phyloP scores from a whole-genome alignment of 2,888 invertebrate genomes.

The Pherbina coryleti region DNA sequence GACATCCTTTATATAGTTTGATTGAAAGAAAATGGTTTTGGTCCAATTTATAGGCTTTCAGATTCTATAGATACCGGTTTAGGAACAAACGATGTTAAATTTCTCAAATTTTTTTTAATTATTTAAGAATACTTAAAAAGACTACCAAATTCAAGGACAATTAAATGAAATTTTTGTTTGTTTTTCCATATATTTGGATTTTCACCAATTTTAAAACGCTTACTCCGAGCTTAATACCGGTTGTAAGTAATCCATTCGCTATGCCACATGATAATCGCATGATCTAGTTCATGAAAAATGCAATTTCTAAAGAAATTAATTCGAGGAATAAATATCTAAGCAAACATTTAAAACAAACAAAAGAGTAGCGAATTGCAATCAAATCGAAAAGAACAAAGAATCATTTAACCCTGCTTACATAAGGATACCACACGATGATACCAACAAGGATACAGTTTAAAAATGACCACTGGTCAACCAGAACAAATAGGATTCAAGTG shows the following conservation, averaged over 20 bases:
- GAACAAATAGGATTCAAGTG: slow-evolving; percentile 52
- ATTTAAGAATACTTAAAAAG: too few species aligned
- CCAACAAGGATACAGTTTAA: slow-evolving; percentile 22
- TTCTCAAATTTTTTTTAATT: too few species aligned
- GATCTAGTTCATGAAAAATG: slow-evolving; percentile 3
- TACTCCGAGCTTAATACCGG: background rate
- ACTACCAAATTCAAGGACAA: too few species aligned
- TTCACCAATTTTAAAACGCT: too few species aligned
- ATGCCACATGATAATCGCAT: background rate
- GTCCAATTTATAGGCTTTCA: too few species aligned
- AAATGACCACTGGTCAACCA: slow-evolving; percentile 52
- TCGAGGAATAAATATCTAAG: background rate
- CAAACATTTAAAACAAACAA: slow-evolving; percentile 18
- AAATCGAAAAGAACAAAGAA: slow-evolving; percentile 10
- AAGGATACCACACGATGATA: background rate
- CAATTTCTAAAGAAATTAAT: slow-evolving; percentile 5
- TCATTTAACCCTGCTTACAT: slow-evolving; percentile 22
- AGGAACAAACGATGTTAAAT: too few species aligned
- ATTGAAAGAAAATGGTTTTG: too few species aligned
- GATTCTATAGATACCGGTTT: too few species aligned
- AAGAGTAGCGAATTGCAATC: background rate
- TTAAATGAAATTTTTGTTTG: too few species aligned
- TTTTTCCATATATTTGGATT: too few species aligned
- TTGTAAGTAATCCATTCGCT: slow-evolving; percentile 18
- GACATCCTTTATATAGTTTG: too few species aligned